Base-by-base conservation (phyloP, 2,888 invertebrate species). In the Chrysodeixis includens region DNA sequence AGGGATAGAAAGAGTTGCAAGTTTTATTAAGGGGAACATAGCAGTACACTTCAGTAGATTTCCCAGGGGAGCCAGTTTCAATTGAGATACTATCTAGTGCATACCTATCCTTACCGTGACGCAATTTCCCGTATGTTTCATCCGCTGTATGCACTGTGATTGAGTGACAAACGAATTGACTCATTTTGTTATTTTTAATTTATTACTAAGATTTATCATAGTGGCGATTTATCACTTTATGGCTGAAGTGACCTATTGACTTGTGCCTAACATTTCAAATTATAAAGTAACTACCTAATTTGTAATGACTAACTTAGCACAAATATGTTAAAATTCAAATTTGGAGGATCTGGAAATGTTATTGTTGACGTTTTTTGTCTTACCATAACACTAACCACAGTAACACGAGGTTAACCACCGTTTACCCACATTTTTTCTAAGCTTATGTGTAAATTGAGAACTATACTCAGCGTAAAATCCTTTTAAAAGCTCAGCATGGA, bases 131-230 rank as follows among this genome's bases (percentile, higher is more conserved):
- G 78, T 55, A 30, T 60, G 52, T 56, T 61, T 57, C 75, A 80
- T 78, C 78, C 81, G 78, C 32, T 69, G 81, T 69, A 71, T 66
- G 81, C 71, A 69, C 73, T 57, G 57, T 69, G 65, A 66, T 73
- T 58, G 51, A 66, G 56, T 78, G 69, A 66, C 63, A 56, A 76
- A 68, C 63, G 64, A 53, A 66, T 79, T 79, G 80, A 77, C 79
- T 77, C 80, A 77, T 66, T 35, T 52, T 64, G 64, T 63, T 67
- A 71, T 60, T 49, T 46, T 49, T 20, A 49, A 20, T 49, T 9
- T 71, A 66, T 52, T 76, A 67, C 52, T 56, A 62, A 32, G 61
- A 62, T 69, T 75, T 69, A 69, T 75, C 65, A 78, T 62, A 53
- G 32, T 60, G 73, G 63, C 63, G 62, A n/a, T 69, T 55, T 60